Conservation (phyloP, 2,888 invertebrate genomes). For the Oxytorus armatus region DNA sequence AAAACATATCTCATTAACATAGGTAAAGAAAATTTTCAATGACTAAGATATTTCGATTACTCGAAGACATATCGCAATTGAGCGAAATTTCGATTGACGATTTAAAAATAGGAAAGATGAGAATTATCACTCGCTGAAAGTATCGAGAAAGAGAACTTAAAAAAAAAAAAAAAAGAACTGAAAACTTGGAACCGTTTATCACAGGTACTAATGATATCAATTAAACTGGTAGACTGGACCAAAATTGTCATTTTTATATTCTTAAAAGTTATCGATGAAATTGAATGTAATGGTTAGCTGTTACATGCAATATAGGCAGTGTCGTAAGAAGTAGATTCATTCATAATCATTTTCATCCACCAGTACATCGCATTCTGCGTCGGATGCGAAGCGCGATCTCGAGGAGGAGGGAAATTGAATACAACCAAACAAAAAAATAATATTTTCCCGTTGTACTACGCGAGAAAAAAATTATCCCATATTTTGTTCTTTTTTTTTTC, state of each 20-base stretch:
- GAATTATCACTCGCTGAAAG: conserved; percentile 29
- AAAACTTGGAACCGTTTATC: conserved; percentile 63
- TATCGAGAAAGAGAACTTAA: conserved; percentile 33
- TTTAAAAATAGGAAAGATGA: conserved; percentile 38
- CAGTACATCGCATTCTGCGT: conserved; percentile 53
- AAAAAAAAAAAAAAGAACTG: conserved; percentile 51
- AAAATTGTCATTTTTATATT: conserved; percentile 64
- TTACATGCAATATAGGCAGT: conserved; percentile 77
- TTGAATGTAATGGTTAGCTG: conserved; percentile 64
- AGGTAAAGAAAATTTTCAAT: conserved; percentile 66
- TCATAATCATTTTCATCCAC: conserved; percentile 51
- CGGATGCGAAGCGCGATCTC: conserved; percentile 41
- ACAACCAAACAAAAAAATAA: not conserved
- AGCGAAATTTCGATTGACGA: conserved; percentile 68
- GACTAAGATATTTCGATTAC: conserved; percentile 70
- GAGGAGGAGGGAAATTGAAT: not conserved
- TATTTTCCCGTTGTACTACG: conserved; percentile 6
- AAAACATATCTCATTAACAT: conserved; percentile 34
- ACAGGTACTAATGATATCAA: conserved; percentile 69
- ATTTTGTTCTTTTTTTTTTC: not conserved
- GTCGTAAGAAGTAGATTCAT: conserved; percentile 70
- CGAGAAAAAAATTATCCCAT: conserved; percentile 3
- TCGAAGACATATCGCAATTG: conserved; percentile 58
- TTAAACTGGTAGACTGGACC: conserved; percentile 67
- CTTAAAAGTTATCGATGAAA: conserved; percentile 65